phyloP scores from a whole-genome alignment of 2,888 invertebrate genomes.

The Hypercompe scribonia region DNA sequence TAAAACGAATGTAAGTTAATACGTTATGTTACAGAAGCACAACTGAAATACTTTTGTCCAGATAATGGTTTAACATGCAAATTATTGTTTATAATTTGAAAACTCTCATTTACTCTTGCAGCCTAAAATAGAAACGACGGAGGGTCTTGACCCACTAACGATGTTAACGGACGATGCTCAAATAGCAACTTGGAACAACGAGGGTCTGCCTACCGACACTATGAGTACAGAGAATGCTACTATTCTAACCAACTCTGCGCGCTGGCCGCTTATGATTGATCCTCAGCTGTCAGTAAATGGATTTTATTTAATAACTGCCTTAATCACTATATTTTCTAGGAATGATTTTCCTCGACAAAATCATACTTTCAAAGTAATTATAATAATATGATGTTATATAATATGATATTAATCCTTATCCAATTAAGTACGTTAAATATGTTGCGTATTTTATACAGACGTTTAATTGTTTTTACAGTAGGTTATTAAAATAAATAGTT shows the following conservation, averaged over 20 bases:
- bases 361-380: no score
- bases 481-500: no score
- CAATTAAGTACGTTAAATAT: no score
- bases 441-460: no score
- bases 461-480: no score
- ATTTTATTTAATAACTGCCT: neutral
- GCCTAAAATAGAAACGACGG: slow-evolving; percentile 92
- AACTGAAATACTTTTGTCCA: neutral
- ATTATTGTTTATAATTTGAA: neutral
- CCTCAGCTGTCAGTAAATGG: slow-evolving; percentile 89
- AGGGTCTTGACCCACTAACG: slow-evolving; percentile 92
- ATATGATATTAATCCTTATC: no score
- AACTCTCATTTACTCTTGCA: slow-evolving; percentile 50
- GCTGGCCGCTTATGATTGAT: slow-evolving; percentile 98
- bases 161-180: slow-evolving; percentile 97
- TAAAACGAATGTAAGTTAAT: slow-evolving; percentile 84
- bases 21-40: neutral
- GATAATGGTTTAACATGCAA: neutral
- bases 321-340: no score
- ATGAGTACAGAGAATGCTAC: slow-evolving; percentile 98
- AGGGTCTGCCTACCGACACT: slow-evolving; percentile 95
- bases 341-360: no score
- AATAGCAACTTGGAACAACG: slow-evolving; percentile 97
- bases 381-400: no score
- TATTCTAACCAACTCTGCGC: slow-evolving; percentile 94